Conservation (phyloP, 1,140 invertebrate genomes). For the Diorhabda carinulata region DNA sequence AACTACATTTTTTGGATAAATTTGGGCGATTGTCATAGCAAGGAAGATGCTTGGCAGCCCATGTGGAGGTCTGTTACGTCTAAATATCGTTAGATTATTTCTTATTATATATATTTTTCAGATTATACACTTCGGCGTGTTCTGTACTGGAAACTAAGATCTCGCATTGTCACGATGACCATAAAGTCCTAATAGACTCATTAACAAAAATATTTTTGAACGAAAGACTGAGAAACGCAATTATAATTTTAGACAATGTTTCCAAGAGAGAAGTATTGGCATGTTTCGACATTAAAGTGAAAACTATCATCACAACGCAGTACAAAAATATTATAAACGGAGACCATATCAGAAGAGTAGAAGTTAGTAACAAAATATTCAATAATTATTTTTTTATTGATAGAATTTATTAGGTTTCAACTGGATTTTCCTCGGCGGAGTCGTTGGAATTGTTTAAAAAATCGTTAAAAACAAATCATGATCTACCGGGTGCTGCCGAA, state of each 20-base stretch:
- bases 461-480: conserved; percentile 23
- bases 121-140: conserved; percentile 17
- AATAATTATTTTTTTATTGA: too few species aligned
- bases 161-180: conserved; percentile 20
- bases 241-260: conserved; percentile 29
- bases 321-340: conserved; percentile 24
- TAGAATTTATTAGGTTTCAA: conserved; percentile 12
- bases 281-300: conserved; percentile 25
- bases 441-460: conserved; percentile 27
- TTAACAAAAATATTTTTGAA: conserved; percentile 24
- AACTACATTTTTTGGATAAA: conserved; percentile 30
- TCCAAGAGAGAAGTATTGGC: conserved; percentile 18
- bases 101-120: conserved; percentile 7
- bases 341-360: conserved; percentile 11
- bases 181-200: conserved; percentile 19
- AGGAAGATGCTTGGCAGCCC: conserved; percentile 17
- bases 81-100: not conserved
- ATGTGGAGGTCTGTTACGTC: conserved; percentile 23
- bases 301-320: conserved; percentile 27
- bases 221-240: conserved; percentile 19
- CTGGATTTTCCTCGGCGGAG: conserved; percentile 27
- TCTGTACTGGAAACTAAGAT: conserved; percentile 1
- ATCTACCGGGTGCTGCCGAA: conserved; percentile 19
- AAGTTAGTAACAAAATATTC: conserved; percentile 9
- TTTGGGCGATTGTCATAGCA: conserved; percentile 24